These are phyloP conservation scores for Sturnus vulgaris DNA, from an alignment of 2,113 vertebrate species.

Conservation along the genomic window DNA sequence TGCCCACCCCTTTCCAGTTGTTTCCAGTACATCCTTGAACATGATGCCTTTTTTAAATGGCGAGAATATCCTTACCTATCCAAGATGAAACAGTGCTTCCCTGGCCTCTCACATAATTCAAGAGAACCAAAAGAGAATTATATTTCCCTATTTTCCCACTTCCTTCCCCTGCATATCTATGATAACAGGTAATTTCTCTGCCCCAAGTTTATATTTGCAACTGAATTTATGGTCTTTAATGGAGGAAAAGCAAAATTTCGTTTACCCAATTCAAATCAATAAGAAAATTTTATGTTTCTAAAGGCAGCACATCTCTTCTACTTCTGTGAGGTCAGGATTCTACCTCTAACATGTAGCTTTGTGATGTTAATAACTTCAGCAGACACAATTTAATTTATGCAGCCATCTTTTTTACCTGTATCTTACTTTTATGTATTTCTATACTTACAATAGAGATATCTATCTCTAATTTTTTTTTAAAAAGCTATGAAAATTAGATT, in stretches of 20 bases:
- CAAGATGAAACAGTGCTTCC: not conserved
- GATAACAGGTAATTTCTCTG: not conserved
- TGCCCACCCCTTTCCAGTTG: not conserved
- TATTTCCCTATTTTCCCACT: not conserved
- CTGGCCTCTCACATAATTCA: not conserved
- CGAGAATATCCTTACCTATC: not conserved
- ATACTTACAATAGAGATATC: constrained; percentile 50
- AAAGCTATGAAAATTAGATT: constrained; percentile 57
- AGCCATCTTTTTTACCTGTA: constrained; percentile 44
- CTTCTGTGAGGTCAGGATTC: constrained; percentile 28
- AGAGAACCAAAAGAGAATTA: not conserved
- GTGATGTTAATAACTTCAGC: constrained; percentile 61
- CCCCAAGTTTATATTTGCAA: not conserved
- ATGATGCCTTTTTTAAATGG: not conserved
- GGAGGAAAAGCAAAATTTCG: not conserved
- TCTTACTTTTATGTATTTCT: constrained; percentile 42
- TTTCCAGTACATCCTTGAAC: not conserved
- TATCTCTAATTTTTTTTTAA: constrained; percentile 33
- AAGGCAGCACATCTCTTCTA: not conserved
- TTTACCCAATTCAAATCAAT: constrained; percentile 23
- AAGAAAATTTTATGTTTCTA: not conserved
- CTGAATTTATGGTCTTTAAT: not conserved
- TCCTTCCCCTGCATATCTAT: not conserved
- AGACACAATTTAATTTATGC: constrained; percentile 47
- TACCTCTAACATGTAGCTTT: constrained; percentile 36